phyloP scores from a whole-genome alignment of 2,113 vertebrate genomes.

The Neotoma lepida region DNA sequence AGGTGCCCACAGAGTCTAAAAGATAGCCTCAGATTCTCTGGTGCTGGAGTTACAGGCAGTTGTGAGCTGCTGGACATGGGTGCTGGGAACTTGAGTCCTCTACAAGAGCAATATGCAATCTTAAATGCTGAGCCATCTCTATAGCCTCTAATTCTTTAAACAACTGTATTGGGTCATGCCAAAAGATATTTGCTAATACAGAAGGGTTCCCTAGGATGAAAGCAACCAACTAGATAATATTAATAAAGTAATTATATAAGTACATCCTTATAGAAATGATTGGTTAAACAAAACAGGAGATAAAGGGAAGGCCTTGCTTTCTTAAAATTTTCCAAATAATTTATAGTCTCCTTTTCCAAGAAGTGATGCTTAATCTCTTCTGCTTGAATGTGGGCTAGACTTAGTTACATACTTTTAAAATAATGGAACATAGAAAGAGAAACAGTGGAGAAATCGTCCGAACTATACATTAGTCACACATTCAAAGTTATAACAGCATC shows the following conservation, averaged over 20 bases:
- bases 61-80: not conserved
- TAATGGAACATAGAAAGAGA: not conserved
- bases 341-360: not conserved
- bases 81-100: not conserved
- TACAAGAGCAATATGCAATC: not conserved
- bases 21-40: not conserved
- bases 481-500: not conserved
- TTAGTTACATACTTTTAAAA: not conserved
- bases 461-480: not conserved
- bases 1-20: not conserved
- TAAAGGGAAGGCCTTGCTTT: not conserved
- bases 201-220: not conserved
- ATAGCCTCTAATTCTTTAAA: not conserved
- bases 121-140: not conserved
- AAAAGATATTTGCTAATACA: not conserved
- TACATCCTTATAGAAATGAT: not conserved
- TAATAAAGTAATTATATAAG: not conserved
- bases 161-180: not conserved
- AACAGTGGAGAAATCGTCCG: not conserved
- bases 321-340: constrained; percentile 12
- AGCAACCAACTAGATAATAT: constrained; percentile 28
- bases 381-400: not conserved
- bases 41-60: not conserved
- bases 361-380: not conserved
- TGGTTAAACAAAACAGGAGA: not conserved